phyloP scores from a whole-genome alignment of 2,113 vertebrate genomes.

The Apeltes quadracus region DNA sequence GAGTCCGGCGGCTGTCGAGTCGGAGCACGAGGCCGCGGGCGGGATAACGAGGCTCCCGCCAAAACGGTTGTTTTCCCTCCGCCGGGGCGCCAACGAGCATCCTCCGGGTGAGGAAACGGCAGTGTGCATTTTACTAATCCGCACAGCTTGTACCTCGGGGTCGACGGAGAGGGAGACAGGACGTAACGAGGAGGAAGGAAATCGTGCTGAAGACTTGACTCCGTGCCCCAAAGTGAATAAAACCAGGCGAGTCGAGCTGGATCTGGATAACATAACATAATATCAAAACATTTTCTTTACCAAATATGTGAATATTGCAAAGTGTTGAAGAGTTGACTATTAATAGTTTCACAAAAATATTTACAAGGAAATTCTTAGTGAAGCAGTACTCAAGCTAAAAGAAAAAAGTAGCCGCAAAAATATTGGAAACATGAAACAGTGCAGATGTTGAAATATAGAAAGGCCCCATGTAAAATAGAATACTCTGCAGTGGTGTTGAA shows the following conservation, averaged over 20 bases:
- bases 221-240: no score
- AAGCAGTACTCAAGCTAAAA: no score
- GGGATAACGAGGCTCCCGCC: slow-evolving; percentile 59
- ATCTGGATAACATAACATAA: no score
- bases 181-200: no score
- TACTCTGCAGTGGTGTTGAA: neutral
- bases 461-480: neutral
- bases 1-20: slow-evolving; percentile 16
- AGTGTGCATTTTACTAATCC: slow-evolving; percentile 41
- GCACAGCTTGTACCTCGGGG: neutral
- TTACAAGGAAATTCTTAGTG: no score
- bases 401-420: neutral
- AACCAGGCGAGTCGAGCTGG: no score
- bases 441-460: neutral
- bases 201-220: no score
- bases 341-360: no score
- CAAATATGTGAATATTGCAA: no score
- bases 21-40: slow-evolving; percentile 36
- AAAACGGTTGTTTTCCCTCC: slow-evolving; percentile 34
- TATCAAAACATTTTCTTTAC: no score
- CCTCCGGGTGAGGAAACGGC: slow-evolving; percentile 39
- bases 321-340: no score
- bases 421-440: neutral
- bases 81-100: slow-evolving; percentile 43
- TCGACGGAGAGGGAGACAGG: neutral